Percentiles rank a stretch among this genome's conserved stretches.
These are phyloP conservation scores for Cancer borealis DNA, from an alignment of 2,888 invertebrate species.

Conservation along the genomic window DNA sequence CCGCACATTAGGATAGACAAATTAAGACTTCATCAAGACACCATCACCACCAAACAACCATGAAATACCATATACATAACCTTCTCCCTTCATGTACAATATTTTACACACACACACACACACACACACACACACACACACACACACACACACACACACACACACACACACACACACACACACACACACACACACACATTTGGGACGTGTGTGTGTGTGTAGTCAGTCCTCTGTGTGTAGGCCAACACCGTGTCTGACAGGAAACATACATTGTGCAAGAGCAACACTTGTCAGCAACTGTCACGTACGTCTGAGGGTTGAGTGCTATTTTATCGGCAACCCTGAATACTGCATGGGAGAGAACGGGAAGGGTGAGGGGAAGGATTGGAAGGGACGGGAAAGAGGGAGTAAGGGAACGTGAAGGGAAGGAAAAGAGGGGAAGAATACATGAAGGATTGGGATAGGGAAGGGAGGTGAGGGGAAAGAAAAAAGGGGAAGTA, in stretches of 20 bases:
- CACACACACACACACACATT: not conserved
- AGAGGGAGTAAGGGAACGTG: not conserved
- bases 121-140: constrained; percentile 10
- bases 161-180: constrained; percentile 16
- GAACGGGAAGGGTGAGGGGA: not conserved
- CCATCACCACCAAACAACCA: not conserved
- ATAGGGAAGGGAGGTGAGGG: not conserved
- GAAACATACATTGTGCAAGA: not conserved
- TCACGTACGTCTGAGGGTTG: not conserved
- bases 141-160: constrained; percentile 9
- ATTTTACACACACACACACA: not conserved
- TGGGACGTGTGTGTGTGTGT: not conserved
- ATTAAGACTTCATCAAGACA: not conserved
- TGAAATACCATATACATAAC: not conserved
- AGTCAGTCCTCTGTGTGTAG: not conserved
- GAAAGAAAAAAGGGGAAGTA: not conserved
- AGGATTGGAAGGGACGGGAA: not conserved
- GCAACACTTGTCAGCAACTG: not conserved
- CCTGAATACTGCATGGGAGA: not conserved
- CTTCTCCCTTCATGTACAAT: not conserved
- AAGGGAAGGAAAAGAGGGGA: not conserved
- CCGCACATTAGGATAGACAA: not conserved
- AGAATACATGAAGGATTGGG: not conserved
- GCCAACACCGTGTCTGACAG: constrained; percentile 12
- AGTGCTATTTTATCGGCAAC: not conserved